Conservation (phyloP, 2,797 vertebrate species). For the Pyrrhura leucotis region DNA sequence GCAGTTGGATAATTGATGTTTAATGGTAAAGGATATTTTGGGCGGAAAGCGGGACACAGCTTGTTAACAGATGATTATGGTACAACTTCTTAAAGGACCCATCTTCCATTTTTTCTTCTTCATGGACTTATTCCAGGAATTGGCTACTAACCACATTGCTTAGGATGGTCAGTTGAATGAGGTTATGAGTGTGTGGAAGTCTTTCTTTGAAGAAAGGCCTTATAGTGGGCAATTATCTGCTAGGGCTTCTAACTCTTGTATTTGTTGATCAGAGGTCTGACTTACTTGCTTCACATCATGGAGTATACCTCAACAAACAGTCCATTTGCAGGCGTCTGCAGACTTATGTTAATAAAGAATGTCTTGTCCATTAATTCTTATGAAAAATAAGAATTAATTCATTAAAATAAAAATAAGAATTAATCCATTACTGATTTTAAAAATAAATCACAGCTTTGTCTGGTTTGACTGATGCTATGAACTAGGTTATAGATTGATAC, state of each 20-base stretch:
- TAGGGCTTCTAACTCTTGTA: neutral
- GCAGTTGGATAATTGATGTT: neutral
- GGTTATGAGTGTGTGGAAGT: neutral
- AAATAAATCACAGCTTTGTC: neutral
- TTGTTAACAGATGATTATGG: neutral
- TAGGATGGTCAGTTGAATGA: neutral
- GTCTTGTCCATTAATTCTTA: rapidly evolving
- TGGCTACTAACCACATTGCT: neutral
- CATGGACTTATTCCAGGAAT: neutral
- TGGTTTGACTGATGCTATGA: neutral
- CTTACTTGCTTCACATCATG: rapidly evolving
- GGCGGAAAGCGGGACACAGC: neutral
- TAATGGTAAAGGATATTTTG: neutral
- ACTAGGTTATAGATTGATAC: no score
- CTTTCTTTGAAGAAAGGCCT: neutral
- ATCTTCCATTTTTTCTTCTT: neutral
- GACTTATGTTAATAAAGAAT: neutral
- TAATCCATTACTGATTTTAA: neutral
- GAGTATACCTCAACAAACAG: rapidly evolving
- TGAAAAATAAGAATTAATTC: neutral
- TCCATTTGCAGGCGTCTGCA: rapidly evolving
- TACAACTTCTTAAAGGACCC: neutral
- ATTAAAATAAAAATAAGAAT: no score
- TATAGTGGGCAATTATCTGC: neutral
- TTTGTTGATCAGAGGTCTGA: neutral